Evolutionary conservation across 2,888 invertebrate genomes (phyloP), one percentile per base, ranked within the genome.

Genomic region (Allolobophora icterica): DNA sequence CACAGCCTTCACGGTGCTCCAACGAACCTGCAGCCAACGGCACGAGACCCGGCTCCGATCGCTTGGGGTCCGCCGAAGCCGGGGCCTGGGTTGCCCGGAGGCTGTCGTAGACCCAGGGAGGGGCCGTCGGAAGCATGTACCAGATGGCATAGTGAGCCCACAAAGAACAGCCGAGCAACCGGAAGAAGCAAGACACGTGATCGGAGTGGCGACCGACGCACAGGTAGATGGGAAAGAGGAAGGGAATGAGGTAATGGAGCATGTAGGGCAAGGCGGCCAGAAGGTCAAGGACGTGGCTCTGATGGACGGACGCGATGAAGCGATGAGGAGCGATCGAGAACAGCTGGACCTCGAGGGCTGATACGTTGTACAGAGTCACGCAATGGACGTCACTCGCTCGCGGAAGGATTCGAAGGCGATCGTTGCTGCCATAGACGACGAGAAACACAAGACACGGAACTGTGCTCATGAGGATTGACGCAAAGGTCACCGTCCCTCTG

Each of bases 81-180:
- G 21, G n/a, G 84, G 84, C n/a, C 34, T 91, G 52, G 30, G 24
- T 34, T n/a, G 90, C 52, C 30, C 30, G 30, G 42, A 90, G 34
- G 92, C 90, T 91, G 91, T 93, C 93, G 45, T 91, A 91, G 35
- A 92, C 42, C 93, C 93, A 93, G 6, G 93, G 93, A 19, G 93
- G 93, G 13, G 93, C 93, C n/a, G 93, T 93, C 34, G 93, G 93
- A 21, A 93, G 90, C 84, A 92, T 58, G 90, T 91, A 92, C 93
- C 93, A 93, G 90, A 93, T 89, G 90, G 91, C 89, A 91, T 92
- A 93, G 34, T 91, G 91, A 11, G 90, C 89, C 93, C 93, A 93
- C 92, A 93, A 91, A 38, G 91, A 90, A 83, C 90, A 90, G n/a
- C 93, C 93, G n/a, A 93, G 91, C 71, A 93, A 90, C 92, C 92